Conservation (phyloP, 2,797 vertebrate species). For the Argyrosomus regius region DNA sequence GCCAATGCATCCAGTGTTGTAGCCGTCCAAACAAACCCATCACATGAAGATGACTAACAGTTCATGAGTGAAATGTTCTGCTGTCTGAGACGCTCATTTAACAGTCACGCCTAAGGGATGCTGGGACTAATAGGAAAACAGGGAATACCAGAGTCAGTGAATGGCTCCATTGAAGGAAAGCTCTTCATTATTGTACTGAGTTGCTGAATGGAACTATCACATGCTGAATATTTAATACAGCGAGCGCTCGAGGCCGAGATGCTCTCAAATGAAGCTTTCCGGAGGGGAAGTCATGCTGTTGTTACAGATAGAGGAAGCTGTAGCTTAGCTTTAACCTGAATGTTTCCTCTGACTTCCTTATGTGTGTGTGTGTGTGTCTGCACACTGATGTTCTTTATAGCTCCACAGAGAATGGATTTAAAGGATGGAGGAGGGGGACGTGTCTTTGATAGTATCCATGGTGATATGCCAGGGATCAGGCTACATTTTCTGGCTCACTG, state of each 20-base stretch:
- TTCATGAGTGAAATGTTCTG: slow-evolving; percentile 1
- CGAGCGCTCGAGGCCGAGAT: slow-evolving; percentile 5
- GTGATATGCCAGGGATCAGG: slow-evolving; percentile 38
- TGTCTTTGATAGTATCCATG: slow-evolving; percentile 47
- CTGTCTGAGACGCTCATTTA: slow-evolving; percentile 32
- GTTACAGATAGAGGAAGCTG: background rate
- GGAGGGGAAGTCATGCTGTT: background rate
- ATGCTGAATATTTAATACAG: slow-evolving; percentile 44
- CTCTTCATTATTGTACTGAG: slow-evolving; percentile 32
- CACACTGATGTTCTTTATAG: slow-evolving; percentile 20
- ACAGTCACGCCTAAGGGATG: slow-evolving; percentile 16
- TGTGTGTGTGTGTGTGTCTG: background rate
- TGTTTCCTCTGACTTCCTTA: background rate
- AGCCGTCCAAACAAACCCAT: slow-evolving; percentile 24
- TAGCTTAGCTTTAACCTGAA: background rate
- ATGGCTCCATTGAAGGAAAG: slow-evolving; percentile 32
- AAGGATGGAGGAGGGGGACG: slow-evolving; percentile 25
- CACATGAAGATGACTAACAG: slow-evolving; percentile 31
- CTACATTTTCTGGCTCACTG: slow-evolving; percentile 28
- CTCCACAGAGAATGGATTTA: slow-evolving; percentile 35
- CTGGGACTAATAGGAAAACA: slow-evolving; percentile 37
- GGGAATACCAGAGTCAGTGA: slow-evolving; percentile 40
- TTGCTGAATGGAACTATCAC: slow-evolving; percentile 31
- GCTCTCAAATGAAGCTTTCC: slow-evolving; percentile 14
- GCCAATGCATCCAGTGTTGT: slow-evolving; percentile 3